phyloP scores from a whole-genome alignment of 2,113 vertebrate genomes.

The Grantiella picta region DNA sequence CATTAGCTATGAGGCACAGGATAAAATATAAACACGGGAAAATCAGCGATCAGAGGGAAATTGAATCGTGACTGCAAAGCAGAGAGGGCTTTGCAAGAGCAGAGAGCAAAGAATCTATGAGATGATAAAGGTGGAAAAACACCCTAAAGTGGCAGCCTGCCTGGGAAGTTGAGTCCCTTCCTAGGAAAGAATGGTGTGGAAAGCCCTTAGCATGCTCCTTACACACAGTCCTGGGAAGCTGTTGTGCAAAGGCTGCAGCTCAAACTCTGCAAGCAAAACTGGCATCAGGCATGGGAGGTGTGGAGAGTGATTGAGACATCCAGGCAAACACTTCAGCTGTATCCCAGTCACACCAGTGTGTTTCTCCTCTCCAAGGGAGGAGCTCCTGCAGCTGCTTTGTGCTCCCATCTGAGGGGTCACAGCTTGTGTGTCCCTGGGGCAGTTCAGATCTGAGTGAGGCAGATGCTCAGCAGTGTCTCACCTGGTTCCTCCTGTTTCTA shows the following conservation, averaged over 20 bases:
- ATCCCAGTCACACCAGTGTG: not conserved
- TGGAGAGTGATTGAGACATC: not conserved
- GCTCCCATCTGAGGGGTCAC: fast-evolving
- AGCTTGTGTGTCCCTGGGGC: not conserved
- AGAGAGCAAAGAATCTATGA: not conserved
- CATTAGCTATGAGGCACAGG: not conserved
- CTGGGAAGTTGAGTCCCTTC: not conserved
- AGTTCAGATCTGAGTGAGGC: not conserved
- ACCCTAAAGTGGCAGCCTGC: not conserved
- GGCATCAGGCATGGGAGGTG: not conserved
- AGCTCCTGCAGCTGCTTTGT: not conserved
- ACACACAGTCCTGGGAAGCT: not conserved
- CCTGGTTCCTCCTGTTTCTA: not conserved
- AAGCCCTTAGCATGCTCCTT: fast-evolving
- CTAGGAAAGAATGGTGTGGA: not conserved
- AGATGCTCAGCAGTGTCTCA: not conserved
- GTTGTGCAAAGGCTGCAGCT: not conserved
- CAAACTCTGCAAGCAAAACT: not conserved
- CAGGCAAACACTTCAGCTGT: fast-evolving
- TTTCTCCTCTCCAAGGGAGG: not conserved
- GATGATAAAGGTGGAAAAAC: not conserved
- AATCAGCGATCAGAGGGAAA: not conserved
- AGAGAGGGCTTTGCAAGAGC: not conserved
- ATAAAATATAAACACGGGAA: not conserved
- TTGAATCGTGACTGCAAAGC: not conserved